Conservation (phyloP, 2,113 vertebrate genomes). For the Mirounga angustirostris region DNA sequence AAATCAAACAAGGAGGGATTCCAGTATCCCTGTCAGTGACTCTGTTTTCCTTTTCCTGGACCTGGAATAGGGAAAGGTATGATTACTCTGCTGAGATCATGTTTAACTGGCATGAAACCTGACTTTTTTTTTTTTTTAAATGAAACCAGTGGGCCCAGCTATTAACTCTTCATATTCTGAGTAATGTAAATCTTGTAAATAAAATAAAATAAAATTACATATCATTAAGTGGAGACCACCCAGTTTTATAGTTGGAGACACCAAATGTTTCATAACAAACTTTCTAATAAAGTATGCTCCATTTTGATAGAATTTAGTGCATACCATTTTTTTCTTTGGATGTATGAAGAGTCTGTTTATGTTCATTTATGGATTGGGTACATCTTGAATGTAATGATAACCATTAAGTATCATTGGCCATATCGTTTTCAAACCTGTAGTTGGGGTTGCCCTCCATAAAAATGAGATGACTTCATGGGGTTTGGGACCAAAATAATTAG, state of each 20-base stretch:
- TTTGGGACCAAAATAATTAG: conserved; percentile 59
- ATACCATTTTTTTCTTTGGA: conserved; percentile 22
- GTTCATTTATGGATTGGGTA: neutral
- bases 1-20: conserved; percentile 77
- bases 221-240: conserved; percentile 13
- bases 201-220: neutral
- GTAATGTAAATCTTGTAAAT: conserved; percentile 34
- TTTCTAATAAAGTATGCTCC: neutral
- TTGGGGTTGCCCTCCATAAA: conserved; percentile 47
- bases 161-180: conserved; percentile 62
- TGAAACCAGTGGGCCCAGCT: conserved; percentile 73
- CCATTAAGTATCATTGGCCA: neutral
- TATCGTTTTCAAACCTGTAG: neutral
- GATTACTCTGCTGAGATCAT: conserved; percentile 80
- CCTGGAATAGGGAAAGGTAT: conserved; percentile 72
- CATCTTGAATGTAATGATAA: neutral
- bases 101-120: conserved; percentile 79
- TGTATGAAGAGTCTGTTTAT: neutral
- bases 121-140: conserved; percentile 46
- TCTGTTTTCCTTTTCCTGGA: conserved; percentile 68
- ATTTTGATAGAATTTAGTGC: conserved; percentile 28
- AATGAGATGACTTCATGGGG: conserved; percentile 18
- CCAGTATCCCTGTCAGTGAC: conserved; percentile 58
- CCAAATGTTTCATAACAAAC: conserved; percentile 52
- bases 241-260: conserved; percentile 34